Percentiles rank a stretch among this genome's conserved stretches.
Conservation (phyloP, 37 sponge, comb jelly and placozoan genomes). For the Mnemiopsis leidyi region DNA sequence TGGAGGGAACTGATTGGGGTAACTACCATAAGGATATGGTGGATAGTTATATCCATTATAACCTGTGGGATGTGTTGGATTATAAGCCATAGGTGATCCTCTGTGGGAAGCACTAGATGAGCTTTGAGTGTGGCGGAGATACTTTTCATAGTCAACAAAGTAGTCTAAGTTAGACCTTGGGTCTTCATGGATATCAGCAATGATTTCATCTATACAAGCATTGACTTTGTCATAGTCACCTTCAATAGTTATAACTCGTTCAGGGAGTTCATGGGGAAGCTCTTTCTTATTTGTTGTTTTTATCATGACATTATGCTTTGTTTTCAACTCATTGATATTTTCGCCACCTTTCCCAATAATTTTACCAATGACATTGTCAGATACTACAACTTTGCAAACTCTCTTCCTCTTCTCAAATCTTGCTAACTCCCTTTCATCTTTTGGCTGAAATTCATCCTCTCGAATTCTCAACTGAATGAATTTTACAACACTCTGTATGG, state of each 20-base stretch:
- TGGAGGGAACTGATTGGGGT: not conserved
- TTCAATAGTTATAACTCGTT: constrained; percentile 14
- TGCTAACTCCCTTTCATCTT: not conserved
- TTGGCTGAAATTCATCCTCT: not conserved
- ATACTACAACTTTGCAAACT: constrained; percentile 14
- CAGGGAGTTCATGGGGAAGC: not conserved
- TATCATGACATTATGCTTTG: not conserved
- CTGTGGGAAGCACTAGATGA: not conserved
- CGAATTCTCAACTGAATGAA: constrained; percentile 10
- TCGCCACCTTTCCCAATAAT: constrained; percentile 6
- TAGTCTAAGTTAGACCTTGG: constrained; percentile 9
- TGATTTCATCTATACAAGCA: not conserved
- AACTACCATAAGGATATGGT: not conserved
- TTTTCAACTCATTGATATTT: constrained; percentile 1
- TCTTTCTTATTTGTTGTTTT: constrained; percentile 1
- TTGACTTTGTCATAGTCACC: constrained; percentile 22
- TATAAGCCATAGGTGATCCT: not conserved
- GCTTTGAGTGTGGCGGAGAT: not conserved
- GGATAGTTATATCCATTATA: not conserved
- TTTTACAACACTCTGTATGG: not conserved
- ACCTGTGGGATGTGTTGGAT: not conserved
- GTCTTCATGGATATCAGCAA: not conserved
- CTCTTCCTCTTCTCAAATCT: constrained; percentile 1
- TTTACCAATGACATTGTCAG: constrained; percentile 30
- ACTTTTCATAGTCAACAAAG: constrained; percentile 19